These are phyloP conservation scores for Axea sp. DNA, from an alignment of 2,888 invertebrate genomes.

Conservation along the genomic window DNA sequence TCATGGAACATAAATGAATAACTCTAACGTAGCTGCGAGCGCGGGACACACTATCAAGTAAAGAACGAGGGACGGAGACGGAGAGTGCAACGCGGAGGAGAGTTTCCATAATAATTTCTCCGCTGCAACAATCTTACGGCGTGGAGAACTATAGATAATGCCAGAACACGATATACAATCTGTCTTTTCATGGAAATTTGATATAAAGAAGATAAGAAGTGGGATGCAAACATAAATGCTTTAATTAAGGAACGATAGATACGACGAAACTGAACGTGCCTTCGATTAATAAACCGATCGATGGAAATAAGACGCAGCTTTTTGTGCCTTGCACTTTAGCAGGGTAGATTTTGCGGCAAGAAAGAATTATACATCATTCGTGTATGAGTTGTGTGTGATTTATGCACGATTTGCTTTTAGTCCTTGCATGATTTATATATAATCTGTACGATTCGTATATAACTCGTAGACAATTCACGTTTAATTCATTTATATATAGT, in stretches of 20 bases:
- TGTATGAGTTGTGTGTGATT: too few species aligned
- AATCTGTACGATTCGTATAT: too few species aligned
- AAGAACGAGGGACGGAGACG: conserved; percentile 1
- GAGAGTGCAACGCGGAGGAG: neutral
- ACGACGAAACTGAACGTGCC: too few species aligned
- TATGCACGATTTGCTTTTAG: too few species aligned
- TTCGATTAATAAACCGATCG: too few species aligned
- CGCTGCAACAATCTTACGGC: conserved; percentile 42
- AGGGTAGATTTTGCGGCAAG: too few species aligned
- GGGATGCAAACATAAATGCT: conserved; percentile 18
- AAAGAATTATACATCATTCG: too few species aligned
- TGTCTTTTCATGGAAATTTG: conserved; percentile 44
- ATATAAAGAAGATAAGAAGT: conserved; percentile 41
- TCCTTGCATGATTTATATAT: too few species aligned
- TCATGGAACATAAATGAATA: conserved; percentile 72
- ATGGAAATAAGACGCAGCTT: too few species aligned
- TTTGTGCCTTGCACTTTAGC: too few species aligned
- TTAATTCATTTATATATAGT: too few species aligned
- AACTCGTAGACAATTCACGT: too few species aligned
- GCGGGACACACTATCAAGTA: conserved; percentile 30
- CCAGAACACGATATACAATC: conserved; percentile 22
- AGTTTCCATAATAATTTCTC: conserved; percentile 49
- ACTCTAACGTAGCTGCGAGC: conserved; percentile 64
- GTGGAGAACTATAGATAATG: conserved; percentile 28
- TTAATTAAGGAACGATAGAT: conserved; percentile 15